These are phyloP conservation scores for Melanotaenia maccullochi DNA, from an alignment of 2,797 vertebrate species.

Conservation along the genomic window DNA sequence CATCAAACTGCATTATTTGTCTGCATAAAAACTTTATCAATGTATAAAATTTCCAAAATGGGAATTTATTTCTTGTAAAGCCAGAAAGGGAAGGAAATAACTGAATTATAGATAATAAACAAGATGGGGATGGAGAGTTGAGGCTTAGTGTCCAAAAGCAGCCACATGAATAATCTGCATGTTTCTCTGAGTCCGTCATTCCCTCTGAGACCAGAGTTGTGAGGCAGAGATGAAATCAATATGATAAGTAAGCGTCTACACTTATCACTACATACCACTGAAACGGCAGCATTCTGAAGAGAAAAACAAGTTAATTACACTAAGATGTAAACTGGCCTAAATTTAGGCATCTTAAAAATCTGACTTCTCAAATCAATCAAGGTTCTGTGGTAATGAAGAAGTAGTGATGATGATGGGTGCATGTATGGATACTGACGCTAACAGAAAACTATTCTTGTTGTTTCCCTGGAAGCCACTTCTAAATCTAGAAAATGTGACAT, in stretches of 20 bases:
- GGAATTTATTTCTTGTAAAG: conserved; percentile 27
- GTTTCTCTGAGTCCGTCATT: conserved; percentile 56
- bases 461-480: background rate
- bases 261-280: conserved; percentile 30
- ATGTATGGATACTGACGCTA: background rate
- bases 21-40: conserved; percentile 17
- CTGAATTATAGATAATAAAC: background rate
- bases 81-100: conserved; percentile 19
- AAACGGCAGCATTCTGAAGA: conserved; percentile 11
- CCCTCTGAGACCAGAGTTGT: conserved; percentile 16
- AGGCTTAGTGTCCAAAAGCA: conserved; percentile 42
- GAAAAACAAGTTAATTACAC: background rate
- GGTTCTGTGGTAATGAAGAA: background rate
- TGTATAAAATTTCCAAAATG: conserved; percentile 9
- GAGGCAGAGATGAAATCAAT: conserved; percentile 52
- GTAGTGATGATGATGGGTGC: background rate
- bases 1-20: conserved; percentile 19
- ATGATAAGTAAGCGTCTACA: conserved; percentile 16
- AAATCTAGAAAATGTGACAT: conserved; percentile 29
- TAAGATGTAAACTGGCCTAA: background rate
- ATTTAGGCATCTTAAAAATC: background rate
- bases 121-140: conserved; percentile 10
- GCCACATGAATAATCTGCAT: conserved; percentile 59
- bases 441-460: background rate
- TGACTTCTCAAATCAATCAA: background rate